Percentiles rank a stretch among this genome's conserved stretches.
These are phyloP conservation scores for Endomychus coccineus DNA, from an alignment of 2,888 invertebrate genomes.

Conservation along the genomic window DNA sequence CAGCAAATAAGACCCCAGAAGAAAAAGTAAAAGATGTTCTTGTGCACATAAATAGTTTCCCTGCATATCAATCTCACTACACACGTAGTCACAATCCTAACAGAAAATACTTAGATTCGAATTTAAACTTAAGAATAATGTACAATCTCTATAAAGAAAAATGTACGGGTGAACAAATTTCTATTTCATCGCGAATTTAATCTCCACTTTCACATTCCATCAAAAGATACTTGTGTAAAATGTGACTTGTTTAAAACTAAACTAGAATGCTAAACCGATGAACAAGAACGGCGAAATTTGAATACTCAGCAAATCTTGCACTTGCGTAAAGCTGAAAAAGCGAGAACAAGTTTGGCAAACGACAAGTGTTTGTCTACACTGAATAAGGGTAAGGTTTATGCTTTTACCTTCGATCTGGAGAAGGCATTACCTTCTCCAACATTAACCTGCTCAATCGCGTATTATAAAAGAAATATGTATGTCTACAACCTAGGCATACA, in stretches of 20 bases:
- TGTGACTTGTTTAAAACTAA: slow-evolving; percentile 16
- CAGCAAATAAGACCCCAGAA: slow-evolving; percentile 1
- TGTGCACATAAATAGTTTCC: slow-evolving; percentile 2
- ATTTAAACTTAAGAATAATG: slow-evolving; percentile 16
- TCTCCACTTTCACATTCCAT: slow-evolving; percentile 19
- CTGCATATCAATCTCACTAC: slow-evolving; percentile 13
- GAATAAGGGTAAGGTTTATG: slow-evolving; percentile 5
- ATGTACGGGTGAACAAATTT: slow-evolving; percentile 18
- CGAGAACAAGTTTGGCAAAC: slow-evolving; percentile 6
- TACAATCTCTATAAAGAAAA: slow-evolving; percentile 13
- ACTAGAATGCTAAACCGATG: slow-evolving; percentile 4
- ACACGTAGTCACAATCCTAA: slow-evolving; percentile 16
- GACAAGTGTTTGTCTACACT: slow-evolving; percentile 3
- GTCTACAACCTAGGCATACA: slow-evolving; percentile 12
- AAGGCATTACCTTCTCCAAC: slow-evolving; percentile 21
- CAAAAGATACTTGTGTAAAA: slow-evolving; percentile 17
- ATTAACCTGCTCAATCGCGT: slow-evolving; percentile 26
- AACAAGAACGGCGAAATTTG: slow-evolving; percentile 2
- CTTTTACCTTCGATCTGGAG: slow-evolving; percentile 17
- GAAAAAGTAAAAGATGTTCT: neutral
- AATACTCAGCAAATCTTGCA: slow-evolving; percentile 9
- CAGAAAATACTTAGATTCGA: slow-evolving; percentile 15
- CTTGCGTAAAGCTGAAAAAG: slow-evolving; percentile 14
- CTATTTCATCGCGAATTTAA: slow-evolving; percentile 19
- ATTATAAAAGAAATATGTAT: slow-evolving; percentile 27